Conservation (phyloP, 1,140 invertebrate genomes). For the Pseudomyrmex gracilis region DNA sequence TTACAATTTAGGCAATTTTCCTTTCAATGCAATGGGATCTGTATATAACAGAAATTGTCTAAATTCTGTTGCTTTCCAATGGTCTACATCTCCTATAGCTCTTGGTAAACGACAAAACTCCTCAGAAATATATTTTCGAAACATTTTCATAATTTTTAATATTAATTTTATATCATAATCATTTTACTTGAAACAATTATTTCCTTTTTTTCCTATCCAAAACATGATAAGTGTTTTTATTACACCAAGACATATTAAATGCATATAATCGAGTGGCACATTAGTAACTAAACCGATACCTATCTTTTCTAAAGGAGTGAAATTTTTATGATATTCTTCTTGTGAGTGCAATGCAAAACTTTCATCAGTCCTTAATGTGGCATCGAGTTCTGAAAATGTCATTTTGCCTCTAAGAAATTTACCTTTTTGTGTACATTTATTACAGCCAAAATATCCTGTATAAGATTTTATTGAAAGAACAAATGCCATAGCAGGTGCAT, state of each 20-base stretch:
- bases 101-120: constrained; percentile 5
- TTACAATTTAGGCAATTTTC: not conserved
- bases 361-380: not conserved
- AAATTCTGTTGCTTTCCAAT: constrained; percentile 22
- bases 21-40: not conserved
- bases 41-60: not conserved
- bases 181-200: not conserved
- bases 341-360: not conserved
- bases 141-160: constrained; percentile 10
- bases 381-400: constrained; percentile 7
- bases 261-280: constrained; percentile 7
- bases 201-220: constrained; percentile 9
- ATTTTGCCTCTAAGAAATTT: constrained; percentile 4
- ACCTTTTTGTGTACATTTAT: constrained; percentile 21
- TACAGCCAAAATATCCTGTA: constrained; percentile 2
- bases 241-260: not conserved
- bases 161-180: not conserved
- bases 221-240: not conserved
- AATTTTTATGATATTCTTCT: constrained; percentile 8
- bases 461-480: constrained; percentile 11
- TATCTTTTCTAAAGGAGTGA: not conserved
- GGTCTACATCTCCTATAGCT: not conserved
- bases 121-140: not conserved
- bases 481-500: not conserved
- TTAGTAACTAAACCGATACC: constrained; percentile 1